Conservation (phyloP, 1,140 invertebrate species). For the Bombus picipes region DNA sequence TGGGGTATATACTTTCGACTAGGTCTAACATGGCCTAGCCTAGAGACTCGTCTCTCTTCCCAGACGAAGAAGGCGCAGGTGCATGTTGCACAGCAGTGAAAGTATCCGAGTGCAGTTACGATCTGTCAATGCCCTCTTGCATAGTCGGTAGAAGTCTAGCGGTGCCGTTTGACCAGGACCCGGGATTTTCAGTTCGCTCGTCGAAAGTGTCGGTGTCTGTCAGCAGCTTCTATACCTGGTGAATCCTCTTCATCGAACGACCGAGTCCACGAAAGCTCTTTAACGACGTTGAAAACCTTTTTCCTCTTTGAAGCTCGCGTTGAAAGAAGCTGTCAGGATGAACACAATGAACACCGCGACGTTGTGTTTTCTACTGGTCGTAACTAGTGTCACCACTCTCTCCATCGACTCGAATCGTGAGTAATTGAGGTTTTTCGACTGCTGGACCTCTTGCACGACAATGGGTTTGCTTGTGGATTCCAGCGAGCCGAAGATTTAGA, state of each 20-base stretch:
- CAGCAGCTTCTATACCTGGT: background rate
- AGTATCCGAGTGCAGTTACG: slow-evolving; percentile 73
- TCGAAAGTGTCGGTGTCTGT: slow-evolving; percentile 15
- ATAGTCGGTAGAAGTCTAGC: slow-evolving; percentile 67
- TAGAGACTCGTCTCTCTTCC: slow-evolving; percentile 49
- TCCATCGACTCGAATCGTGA: slow-evolving; percentile 64
- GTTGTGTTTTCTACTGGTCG: slow-evolving; percentile 44
- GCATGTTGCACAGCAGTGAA: slow-evolving; percentile 74
- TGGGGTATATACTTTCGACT: slow-evolving; percentile 38
- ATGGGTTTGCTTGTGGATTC: background rate
- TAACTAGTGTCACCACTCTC: slow-evolving; percentile 49
- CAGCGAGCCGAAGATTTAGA: background rate
- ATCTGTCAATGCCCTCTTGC: slow-evolving; percentile 76
- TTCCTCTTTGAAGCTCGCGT: background rate
- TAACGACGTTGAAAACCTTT: accelerated
- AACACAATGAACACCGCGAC: background rate
- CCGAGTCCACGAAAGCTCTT: background rate
- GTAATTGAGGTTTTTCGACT: slow-evolving; percentile 44
- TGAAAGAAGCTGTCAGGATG: too few species aligned
- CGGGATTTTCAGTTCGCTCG: slow-evolving; percentile 31
- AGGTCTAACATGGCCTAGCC: slow-evolving; percentile 22
- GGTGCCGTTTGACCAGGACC: slow-evolving; percentile 55
- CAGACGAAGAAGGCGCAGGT: slow-evolving; percentile 66
- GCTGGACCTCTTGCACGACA: background rate
- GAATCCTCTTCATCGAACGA: too few species aligned